phyloP scores from a whole-genome alignment of 1,140 invertebrate species.

The Arion vulgaris region DNA sequence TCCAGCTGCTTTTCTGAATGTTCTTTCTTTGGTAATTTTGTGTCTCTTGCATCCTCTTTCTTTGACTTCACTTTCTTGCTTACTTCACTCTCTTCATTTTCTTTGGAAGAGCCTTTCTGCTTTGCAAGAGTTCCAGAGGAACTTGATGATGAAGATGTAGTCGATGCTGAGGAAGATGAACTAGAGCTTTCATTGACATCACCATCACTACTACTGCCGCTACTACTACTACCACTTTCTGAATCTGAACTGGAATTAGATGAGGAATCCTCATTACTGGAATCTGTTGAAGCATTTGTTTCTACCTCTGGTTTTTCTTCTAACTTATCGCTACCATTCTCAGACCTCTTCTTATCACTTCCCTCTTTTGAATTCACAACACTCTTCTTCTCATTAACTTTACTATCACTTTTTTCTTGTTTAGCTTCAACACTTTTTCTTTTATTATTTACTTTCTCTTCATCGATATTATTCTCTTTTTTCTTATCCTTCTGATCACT shows the following conservation, averaged over 20 bases:
- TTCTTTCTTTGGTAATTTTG: not conserved
- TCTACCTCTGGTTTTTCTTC: not conserved
- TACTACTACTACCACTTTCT: constrained; percentile 16
- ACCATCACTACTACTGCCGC: constrained; percentile 21
- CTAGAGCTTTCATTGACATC: not conserved
- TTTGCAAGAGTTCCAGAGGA: not conserved
- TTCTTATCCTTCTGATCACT: constrained; percentile 25
- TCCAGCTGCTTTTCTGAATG: not conserved
- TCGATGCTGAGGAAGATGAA: constrained; percentile 30
- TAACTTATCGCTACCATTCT: constrained; percentile 4
- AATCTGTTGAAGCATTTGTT: not conserved
- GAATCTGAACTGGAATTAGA: constrained; percentile 24
- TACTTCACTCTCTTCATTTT: not conserved
- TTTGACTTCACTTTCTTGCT: not conserved
- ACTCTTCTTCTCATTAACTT: not conserved
- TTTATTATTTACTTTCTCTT: not conserved
- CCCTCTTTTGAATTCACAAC: constrained; percentile 11
- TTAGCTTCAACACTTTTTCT: constrained; percentile 21
- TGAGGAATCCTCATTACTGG: constrained; percentile 12
- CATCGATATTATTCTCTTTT: constrained; percentile 31
- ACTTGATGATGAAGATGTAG: not conserved
- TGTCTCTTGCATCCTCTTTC: not conserved
- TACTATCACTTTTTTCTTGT: constrained; percentile 15
- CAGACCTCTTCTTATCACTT: constrained; percentile 18
- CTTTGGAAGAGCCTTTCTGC: not conserved